Base-by-base conservation (phyloP, 2,113 vertebrate species). In the Bucco capensis region DNA sequence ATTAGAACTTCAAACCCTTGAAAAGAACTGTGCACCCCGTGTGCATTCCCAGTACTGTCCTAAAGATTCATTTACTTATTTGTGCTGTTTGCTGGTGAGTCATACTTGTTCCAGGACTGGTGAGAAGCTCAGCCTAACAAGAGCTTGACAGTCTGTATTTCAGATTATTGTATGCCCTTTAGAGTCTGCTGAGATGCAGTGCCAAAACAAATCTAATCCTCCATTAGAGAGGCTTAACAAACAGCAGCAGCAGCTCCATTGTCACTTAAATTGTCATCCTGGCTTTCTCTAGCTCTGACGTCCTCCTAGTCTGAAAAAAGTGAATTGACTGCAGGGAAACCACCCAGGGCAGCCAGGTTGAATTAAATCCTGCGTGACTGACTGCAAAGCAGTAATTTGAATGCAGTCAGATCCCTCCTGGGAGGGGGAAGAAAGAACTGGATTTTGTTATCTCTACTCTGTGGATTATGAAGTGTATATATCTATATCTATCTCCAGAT, bases 51-150 rank as follows among this genome's bases (percentile, higher is more conserved):
- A 61, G 37, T 28, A 6, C 62, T 81, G 80, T 75, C 61, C 83
- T 94, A 62, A 78, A 79, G 71, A 66, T 57, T 66, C 33, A 19
- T 62, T 67, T 61, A 58, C 70, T 70, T 71, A 37, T 73, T 27
- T 65, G 40, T 87, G 62, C 53, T 91, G 23, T 73, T 89, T 89
- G 58, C 64, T 87, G 75, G 87, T 92, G 91, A 92, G 50, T 94
- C 83, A 82, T 44, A 14, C 28, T 60, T 75, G 77, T 74, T 91
- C 81, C 76, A 86, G 40, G 40, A 46, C 65, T 86, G 58, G 49
- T 61, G 56, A 88, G 86, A 78, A 86, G 81, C 66, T 72, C 14
- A 38, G 23, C 37, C 74, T 47, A 66, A 56, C 70, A 81, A 61
- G 82, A 88, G 58, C n/a, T 61, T 86, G 73, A 57, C 40, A 67